Conservation (phyloP, 2,113 vertebrate genomes). For the Halichoeres trimaculatus region DNA sequence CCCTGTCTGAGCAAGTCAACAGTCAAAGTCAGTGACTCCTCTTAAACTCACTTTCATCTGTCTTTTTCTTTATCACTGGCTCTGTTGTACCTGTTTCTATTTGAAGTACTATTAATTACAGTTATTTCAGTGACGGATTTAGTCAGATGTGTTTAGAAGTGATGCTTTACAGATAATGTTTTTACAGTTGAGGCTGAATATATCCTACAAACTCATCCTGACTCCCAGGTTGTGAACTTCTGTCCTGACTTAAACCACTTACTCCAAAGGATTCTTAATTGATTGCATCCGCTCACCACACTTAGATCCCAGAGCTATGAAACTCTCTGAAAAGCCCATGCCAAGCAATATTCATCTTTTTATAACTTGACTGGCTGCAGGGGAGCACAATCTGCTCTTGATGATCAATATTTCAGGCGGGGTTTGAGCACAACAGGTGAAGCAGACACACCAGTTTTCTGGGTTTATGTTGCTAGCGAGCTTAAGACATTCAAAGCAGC, state of each 20-base stretch:
- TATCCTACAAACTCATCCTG: neutral
- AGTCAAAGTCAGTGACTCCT: too few relatives aligned
- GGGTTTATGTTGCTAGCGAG: neutral
- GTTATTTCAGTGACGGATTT: too few relatives aligned
- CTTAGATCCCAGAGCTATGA: neutral
- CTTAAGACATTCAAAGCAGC: neutral
- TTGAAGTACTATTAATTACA: too few relatives aligned
- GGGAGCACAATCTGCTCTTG: constrained; percentile 20
- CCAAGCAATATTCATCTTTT: neutral
- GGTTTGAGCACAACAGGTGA: constrained; percentile 46
- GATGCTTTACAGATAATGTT: neutral
- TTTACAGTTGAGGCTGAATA: neutral
- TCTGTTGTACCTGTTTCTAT: too few relatives aligned
- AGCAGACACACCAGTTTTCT: constrained; percentile 8
- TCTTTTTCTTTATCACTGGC: too few relatives aligned
- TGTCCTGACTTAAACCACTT: neutral
- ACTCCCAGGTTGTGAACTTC: neutral
- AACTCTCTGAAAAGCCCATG: constrained; percentile 13
- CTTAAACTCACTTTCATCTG: too few relatives aligned
- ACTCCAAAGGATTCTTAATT: neutral
- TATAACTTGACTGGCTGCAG: neutral
- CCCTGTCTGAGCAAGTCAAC: too few relatives aligned
- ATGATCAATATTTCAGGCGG: constrained; percentile 38
- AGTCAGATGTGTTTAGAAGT: neutral
- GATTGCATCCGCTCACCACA: neutral